Percentiles rank a stretch among this genome's conserved stretches.
These are phyloP conservation scores for Trogon melanurus DNA, from an alignment of 2,113 vertebrate species.

Conservation along the genomic window DNA sequence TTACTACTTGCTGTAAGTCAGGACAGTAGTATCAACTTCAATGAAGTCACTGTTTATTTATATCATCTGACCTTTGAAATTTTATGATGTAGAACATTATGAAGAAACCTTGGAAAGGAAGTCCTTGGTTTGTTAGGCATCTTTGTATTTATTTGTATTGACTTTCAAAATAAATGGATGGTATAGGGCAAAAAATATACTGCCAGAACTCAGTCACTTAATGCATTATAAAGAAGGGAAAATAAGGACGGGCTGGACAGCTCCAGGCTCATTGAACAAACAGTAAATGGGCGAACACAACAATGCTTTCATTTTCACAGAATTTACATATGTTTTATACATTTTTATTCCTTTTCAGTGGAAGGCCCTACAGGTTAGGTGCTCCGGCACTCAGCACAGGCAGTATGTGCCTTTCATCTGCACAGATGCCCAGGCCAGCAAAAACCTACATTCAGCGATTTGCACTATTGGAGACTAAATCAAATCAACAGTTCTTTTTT, in stretches of 20 bases:
- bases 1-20: slow-evolving; percentile 24
- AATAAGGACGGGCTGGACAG: slow-evolving; percentile 18
- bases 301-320: background rate
- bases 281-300: background rate
- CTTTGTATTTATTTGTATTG: background rate
- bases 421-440: background rate
- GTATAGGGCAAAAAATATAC: background rate
- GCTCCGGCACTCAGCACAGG: background rate
- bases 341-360: background rate
- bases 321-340: background rate
- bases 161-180: background rate
- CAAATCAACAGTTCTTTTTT: background rate
- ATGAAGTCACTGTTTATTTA: slow-evolving; percentile 25
- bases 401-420: background rate
- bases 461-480: background rate
- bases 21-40: background rate
- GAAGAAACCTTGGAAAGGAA: slow-evolving; percentile 1
- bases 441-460: background rate
- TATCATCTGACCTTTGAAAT: slow-evolving; percentile 30
- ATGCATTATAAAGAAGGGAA: background rate
- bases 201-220: background rate
- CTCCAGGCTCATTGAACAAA: background rate
- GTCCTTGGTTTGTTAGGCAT: background rate
- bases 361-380: background rate
- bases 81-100: background rate